Conservation (phyloP, 2,888 invertebrate species). For the Hypsopygia costalis region DNA sequence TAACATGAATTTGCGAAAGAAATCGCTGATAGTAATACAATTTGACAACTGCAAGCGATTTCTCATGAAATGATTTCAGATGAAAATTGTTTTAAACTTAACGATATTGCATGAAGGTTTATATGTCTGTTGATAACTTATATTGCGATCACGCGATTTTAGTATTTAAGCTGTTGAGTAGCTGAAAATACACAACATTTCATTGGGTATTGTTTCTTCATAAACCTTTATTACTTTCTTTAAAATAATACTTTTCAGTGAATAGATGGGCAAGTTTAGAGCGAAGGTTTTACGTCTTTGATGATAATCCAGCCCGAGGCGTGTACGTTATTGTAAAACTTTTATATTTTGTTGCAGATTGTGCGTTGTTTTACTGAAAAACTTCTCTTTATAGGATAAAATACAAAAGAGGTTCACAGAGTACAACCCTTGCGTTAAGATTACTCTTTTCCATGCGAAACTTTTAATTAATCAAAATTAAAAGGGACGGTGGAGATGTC, state of each 20-base stretch:
- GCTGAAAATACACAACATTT: neutral
- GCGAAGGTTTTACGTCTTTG: conserved; percentile 53
- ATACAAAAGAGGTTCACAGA: conserved; percentile 71
- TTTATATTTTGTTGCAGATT: conserved; percentile 76
- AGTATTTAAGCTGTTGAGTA: no score
- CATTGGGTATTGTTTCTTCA: conserved; percentile 15
- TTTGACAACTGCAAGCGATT: no score
- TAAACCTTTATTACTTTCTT: conserved; percentile 36
- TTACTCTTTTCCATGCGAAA: conserved; percentile 63
- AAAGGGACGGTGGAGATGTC: conserved; percentile 39
- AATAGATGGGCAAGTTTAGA: conserved; percentile 49
- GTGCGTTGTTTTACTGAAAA: conserved; percentile 74
- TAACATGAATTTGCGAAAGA: no score
- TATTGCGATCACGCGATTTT: no score
- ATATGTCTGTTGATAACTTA: no score
- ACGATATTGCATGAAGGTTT: no score
- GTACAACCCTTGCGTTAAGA: conserved; percentile 69
- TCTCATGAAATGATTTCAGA: no score
- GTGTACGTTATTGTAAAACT: conserved; percentile 74
- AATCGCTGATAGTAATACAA: no score
- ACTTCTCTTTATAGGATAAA: conserved; percentile 69
- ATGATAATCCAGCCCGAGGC: conserved; percentile 66
- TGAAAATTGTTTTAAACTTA: no score
- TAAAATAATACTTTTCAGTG: conserved; percentile 41
- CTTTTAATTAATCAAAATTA: conserved; percentile 76